Conservation (phyloP, 2,113 vertebrate genomes). For the Albula glossodonta region DNA sequence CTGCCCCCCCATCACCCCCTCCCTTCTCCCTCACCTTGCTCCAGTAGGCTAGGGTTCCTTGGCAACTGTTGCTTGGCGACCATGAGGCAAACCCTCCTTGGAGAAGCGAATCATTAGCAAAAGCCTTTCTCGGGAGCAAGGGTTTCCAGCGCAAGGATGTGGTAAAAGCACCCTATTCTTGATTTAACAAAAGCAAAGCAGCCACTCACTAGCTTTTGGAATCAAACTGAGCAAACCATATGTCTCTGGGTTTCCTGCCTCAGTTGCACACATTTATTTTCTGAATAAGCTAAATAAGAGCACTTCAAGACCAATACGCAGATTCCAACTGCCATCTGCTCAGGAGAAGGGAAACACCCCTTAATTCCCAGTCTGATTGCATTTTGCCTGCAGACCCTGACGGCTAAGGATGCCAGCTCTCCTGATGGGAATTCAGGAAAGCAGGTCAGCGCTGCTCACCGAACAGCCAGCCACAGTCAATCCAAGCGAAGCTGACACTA, state of each 20-base stretch:
- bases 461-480: neutral
- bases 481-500: neutral
- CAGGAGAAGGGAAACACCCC: neutral
- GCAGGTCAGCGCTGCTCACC: neutral
- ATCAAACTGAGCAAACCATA: neutral
- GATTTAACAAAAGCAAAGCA: neutral
- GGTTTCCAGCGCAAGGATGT: neutral
- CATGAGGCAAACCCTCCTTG: slow-evolving; percentile 21
- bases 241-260: neutral
- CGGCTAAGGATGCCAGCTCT: neutral
- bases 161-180: neutral
- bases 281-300: neutral
- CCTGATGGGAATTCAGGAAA: neutral
- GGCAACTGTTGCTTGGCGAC: slow-evolving; percentile 22
- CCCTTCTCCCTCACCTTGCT: neutral
- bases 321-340: neutral
- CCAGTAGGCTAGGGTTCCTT: slow-evolving; percentile 7
- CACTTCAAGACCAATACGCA: neutral
- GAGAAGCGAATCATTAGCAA: slow-evolving; percentile 21
- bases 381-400: neutral
- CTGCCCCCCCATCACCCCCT: neutral
- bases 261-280: neutral
- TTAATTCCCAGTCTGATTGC: neutral
- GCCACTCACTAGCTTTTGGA: neutral
- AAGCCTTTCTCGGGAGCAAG: neutral